Evolutionary conservation across 2,797 vertebrate genomes (phyloP).

Genomic region (Malurus leucopterus): DNA sequence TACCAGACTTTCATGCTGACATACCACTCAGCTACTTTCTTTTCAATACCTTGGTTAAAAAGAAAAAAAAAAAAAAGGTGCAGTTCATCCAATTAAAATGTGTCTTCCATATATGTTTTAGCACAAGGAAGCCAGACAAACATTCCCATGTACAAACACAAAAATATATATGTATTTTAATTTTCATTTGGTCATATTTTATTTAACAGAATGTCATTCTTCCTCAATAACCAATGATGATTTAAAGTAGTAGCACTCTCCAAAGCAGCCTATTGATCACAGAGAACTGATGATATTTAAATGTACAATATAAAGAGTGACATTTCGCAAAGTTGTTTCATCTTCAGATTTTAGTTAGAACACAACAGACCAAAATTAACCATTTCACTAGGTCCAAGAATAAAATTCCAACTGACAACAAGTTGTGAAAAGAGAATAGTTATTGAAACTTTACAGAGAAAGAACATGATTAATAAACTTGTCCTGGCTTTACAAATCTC

Average conservation of each 20-base stretch:
- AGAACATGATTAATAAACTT: conserved; percentile 35
- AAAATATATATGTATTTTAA: conserved; percentile 56
- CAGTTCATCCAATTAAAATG: neutral
- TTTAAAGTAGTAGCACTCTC: conserved; percentile 26
- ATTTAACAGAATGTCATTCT: conserved; percentile 55
- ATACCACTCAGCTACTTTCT: neutral
- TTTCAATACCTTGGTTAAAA: neutral
- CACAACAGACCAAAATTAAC: conserved; percentile 23
- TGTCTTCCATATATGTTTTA: neutral
- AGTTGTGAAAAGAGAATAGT: conserved; percentile 8
- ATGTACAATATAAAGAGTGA: conserved; percentile 41
- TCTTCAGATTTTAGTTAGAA: conserved; percentile 9
- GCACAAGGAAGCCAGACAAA: conserved; percentile 18
- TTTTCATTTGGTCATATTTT: conserved; percentile 62
- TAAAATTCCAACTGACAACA: conserved; percentile 28
- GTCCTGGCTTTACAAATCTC: conserved; percentile 41
- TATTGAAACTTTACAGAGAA: conserved; percentile 1
- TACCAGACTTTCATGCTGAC: neutral
- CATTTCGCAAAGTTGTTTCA: conserved; percentile 26
- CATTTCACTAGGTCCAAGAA: neutral
- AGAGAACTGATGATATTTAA: conserved; percentile 33
- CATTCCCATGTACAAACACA: conserved; percentile 1
- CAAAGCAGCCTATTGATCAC: conserved; percentile 36
- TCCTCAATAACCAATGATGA: conserved; percentile 43
- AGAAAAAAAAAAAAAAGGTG: neutral